phyloP scores from a whole-genome alignment of 2,113 vertebrate genomes.

The Cichladusa arquata region DNA sequence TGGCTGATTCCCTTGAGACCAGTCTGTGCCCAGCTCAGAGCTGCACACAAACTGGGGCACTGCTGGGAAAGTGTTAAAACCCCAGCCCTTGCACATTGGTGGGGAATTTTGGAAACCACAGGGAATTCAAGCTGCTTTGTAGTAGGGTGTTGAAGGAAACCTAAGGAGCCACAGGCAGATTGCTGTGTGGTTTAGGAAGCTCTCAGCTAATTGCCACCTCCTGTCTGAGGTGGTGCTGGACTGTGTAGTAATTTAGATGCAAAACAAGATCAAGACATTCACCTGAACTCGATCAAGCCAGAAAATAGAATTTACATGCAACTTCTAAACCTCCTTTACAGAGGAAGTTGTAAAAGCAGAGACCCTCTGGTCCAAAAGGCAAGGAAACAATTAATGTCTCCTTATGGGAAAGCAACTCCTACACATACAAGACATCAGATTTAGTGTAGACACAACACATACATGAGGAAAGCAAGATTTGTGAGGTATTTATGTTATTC shows the following conservation, averaged over 20 bases:
- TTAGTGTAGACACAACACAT: background rate
- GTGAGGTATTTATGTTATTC: background rate
- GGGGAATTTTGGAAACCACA: background rate
- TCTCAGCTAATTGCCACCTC: background rate
- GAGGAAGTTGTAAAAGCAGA: background rate
- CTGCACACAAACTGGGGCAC: background rate
- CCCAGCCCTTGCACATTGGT: background rate
- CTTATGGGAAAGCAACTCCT: background rate
- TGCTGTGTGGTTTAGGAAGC: background rate
- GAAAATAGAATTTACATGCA: background rate
- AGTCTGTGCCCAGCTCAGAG: background rate
- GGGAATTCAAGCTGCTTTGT: background rate
- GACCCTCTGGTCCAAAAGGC: background rate
- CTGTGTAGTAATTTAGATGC: background rate
- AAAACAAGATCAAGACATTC: conserved; percentile 8
- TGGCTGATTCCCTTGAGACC: background rate
- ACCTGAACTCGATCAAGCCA: background rate
- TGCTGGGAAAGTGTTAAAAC: background rate
- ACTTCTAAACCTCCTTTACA: background rate
- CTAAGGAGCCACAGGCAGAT: background rate
- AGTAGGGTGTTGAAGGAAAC: background rate
- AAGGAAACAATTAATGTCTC: background rate
- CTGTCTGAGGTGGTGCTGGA: background rate
- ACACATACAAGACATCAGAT: background rate
- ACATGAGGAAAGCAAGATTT: background rate